Conservation (phyloP, 1,140 invertebrate species). For the Calycopis cecrops region DNA sequence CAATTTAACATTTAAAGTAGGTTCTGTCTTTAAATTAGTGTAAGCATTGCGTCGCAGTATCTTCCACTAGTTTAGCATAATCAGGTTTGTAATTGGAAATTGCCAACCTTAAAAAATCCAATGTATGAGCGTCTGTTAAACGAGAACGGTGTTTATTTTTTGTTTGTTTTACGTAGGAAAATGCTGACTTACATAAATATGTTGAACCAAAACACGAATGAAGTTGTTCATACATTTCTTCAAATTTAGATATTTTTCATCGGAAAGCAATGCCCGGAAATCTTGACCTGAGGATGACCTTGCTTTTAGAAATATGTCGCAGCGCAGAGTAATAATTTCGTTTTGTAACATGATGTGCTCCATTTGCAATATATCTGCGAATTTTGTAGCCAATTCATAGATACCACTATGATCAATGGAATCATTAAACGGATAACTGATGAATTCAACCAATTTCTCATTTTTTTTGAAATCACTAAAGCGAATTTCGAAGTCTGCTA, state of each 20-base stretch:
- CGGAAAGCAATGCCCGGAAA: conserved; percentile 40
- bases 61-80: conserved; percentile 30
- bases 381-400: conserved; percentile 37
- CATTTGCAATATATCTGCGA: conserved; percentile 29
- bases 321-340: conserved; percentile 38
- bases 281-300: conserved; percentile 32
- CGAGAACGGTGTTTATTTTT: conserved; percentile 32
- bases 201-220: conserved; percentile 39
- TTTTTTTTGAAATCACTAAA: conserved; percentile 29
- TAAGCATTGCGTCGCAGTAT: too few relatives aligned
- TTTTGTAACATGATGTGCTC: conserved; percentile 35
- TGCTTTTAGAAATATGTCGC: conserved; percentile 41
- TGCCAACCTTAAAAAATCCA: conserved; percentile 33
- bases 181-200: conserved; percentile 39
- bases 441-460: conserved; percentile 37
- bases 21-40: too few relatives aligned
- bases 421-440: conserved; percentile 30
- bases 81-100: conserved; percentile 30
- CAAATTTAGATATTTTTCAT: conserved; percentile 41
- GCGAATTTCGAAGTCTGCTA: conserved; percentile 27
- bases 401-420: conserved; percentile 23
- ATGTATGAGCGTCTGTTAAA: conserved; percentile 32
- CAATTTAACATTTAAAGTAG: too few relatives aligned
- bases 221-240: conserved; percentile 41
- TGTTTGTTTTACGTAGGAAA: conserved; percentile 30